Conservation (phyloP, 2,888 invertebrate species). For the Orchesellides sinensis region DNA sequence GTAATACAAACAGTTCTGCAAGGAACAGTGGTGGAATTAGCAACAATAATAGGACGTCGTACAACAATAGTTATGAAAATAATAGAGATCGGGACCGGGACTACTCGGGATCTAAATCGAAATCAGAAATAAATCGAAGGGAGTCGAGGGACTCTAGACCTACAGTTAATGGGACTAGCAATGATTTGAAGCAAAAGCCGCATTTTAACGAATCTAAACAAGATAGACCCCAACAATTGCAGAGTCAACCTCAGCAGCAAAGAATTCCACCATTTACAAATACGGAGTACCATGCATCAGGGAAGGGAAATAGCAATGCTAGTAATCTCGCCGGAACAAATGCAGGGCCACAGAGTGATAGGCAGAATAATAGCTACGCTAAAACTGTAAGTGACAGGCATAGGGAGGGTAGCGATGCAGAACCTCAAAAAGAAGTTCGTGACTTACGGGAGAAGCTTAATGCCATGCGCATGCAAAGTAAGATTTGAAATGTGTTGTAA, state of each 20-base stretch:
- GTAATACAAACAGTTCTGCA: background rate
- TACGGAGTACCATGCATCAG: conserved; percentile 72
- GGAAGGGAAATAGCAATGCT: conserved; percentile 5
- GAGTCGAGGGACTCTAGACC: conserved; percentile 34
- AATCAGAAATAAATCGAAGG: conserved; percentile 11
- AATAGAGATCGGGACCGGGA: conserved; percentile 9
- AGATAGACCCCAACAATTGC: conserved; percentile 29
- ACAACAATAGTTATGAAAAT: conserved; percentile 21
- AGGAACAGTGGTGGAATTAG: conserved; percentile 79
- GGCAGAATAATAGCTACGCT: conserved; percentile 3
- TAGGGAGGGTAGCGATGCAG: background rate
- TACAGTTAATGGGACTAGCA: conserved; percentile 36
- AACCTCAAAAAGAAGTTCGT: conserved; percentile 36
- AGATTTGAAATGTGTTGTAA: too few relatives aligned
- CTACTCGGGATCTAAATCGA: background rate
- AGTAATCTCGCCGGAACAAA: background rate
- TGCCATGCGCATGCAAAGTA: conserved; percentile 31
- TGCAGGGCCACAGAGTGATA: conserved; percentile 17
- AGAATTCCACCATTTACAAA: conserved; percentile 71
- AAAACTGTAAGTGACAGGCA: conserved; percentile 20
- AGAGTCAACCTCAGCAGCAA: conserved; percentile 39
- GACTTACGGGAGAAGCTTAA: conserved; percentile 56
- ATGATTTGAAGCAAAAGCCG: conserved; percentile 29
- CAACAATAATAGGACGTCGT: conserved; percentile 11
- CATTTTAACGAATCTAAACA: background rate